Conservation (phyloP, 2,113 vertebrate species). For the Poeciliopsis occidentalis region DNA sequence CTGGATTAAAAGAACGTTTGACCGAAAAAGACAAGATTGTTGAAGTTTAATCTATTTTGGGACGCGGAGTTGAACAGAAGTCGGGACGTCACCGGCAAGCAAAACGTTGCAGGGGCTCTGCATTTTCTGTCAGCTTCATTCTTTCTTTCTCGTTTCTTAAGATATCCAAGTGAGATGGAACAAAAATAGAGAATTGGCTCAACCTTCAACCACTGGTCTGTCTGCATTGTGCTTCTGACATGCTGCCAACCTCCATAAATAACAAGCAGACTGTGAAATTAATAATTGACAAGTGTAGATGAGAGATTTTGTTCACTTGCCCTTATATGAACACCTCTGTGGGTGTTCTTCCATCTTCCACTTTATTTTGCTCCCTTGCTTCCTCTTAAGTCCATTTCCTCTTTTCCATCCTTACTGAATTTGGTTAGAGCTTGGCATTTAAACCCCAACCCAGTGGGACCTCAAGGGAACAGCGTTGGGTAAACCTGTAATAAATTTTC, state of each 20-base stretch:
- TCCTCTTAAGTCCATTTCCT: conserved; percentile 39
- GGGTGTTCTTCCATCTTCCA: conserved; percentile 21
- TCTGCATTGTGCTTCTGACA: conserved; percentile 19
- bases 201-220: conserved; percentile 13
- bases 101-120: not conserved
- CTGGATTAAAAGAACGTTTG: not conserved
- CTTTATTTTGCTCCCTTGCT: conserved; percentile 36
- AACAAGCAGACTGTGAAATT: conserved; percentile 48
- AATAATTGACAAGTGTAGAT: conserved; percentile 64
- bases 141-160: conserved; percentile 26
- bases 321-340: conserved; percentile 27
- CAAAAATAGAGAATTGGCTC: conserved; percentile 35
- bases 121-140: not conserved
- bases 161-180: conserved; percentile 37
- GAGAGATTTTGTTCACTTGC: conserved; percentile 42
- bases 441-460: conserved; percentile 44
- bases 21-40: not conserved
- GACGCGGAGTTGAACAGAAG: not conserved
- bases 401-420: conserved; percentile 44
- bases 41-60: not conserved
- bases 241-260: conserved; percentile 41
- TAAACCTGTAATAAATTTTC: conserved; percentile 22
- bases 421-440: conserved; percentile 57
- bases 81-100: not conserved
- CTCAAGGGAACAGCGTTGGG: conserved; percentile 27